These are phyloP conservation scores for Marmota flaviventris DNA, from an alignment of 2,113 vertebrate species.

Conservation along the genomic window DNA sequence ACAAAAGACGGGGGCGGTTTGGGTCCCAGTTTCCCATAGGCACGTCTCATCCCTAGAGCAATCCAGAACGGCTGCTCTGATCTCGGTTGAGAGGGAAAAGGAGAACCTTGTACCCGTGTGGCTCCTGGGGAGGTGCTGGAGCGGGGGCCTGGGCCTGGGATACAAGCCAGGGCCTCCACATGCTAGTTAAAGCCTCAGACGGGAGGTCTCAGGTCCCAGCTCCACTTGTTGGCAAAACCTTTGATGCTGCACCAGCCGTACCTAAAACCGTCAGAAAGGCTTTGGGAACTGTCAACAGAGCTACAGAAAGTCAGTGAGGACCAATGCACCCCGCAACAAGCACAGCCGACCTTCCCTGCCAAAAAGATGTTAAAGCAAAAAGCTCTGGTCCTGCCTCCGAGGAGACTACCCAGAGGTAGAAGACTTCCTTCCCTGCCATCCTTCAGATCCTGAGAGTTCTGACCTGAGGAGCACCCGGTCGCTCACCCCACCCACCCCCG, in stretches of 20 bases:
- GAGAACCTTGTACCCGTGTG: conserved; percentile 43
- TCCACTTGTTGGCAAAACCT: conserved; percentile 81
- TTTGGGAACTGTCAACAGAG: conserved; percentile 88
- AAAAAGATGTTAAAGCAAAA: conserved; percentile 63
- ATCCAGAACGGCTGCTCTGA: conserved; percentile 84
- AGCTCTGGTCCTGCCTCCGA: no score
- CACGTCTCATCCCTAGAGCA: neutral
- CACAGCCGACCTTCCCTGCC: conserved; percentile 59
- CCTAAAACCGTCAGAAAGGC: conserved; percentile 85
- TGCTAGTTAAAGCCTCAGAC: conserved; percentile 80
- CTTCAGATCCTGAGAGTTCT: no score
- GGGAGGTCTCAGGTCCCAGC: conserved; percentile 79
- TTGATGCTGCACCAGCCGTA: conserved; percentile 61
- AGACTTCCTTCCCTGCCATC: no score
- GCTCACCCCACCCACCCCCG: no score
- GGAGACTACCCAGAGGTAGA: no score
- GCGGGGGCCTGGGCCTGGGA: conserved; percentile 69
- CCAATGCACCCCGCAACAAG: conserved; percentile 52
- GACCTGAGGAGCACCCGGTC: no score
- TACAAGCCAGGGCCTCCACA: no score
- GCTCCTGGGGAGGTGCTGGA: conserved; percentile 78
- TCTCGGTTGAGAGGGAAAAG: conserved; percentile 89
- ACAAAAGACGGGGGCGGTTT: neutral
- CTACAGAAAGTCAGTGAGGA: conserved; percentile 55
- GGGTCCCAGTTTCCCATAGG: neutral